A percentile compares a stretch with the other conserved stretches of the same genome.
These are phyloP conservation scores for Drosophila tripunctata DNA, from an alignment of 2,888 invertebrate genomes.

Conservation along the genomic window DNA sequence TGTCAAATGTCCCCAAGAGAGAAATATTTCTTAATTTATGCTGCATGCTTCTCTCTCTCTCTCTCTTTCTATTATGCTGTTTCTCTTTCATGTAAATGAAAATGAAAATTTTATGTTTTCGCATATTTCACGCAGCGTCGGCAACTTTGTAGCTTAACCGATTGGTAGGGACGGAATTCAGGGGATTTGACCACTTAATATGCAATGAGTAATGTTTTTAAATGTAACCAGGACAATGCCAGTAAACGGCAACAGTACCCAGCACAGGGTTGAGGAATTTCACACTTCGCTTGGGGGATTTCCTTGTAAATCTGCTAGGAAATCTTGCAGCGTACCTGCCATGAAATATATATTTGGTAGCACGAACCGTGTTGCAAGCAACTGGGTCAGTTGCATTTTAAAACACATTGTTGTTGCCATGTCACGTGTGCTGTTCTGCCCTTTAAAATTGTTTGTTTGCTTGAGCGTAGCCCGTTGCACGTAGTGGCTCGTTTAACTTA, in stretches of 20 bases:
- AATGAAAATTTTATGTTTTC: slow-evolving; percentile 62
- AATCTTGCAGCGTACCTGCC: slow-evolving; percentile 43
- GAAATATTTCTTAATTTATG: slow-evolving; percentile 74
- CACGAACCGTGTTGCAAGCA: slow-evolving; percentile 39
- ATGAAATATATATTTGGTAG: slow-evolving; percentile 75
- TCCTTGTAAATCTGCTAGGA: slow-evolving; percentile 46
- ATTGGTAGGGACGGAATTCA: not conserved
- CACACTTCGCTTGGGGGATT: slow-evolving; percentile 15
- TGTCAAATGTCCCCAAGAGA: slow-evolving; percentile 66
- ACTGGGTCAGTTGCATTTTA: slow-evolving; percentile 19
- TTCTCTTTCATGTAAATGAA: slow-evolving; percentile 1
- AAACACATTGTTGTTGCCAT: slow-evolving; percentile 14
- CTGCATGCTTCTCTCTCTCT: slow-evolving; percentile 16
- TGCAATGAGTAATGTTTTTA: slow-evolving; percentile 78
- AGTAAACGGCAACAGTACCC: slow-evolving; percentile 1
- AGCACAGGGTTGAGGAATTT: not conserved
- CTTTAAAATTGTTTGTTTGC: slow-evolving; percentile 36
- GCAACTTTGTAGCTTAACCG: slow-evolving; percentile 52
- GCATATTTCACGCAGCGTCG: slow-evolving; percentile 53
- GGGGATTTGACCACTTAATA: slow-evolving; percentile 73
- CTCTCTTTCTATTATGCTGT: not conserved
- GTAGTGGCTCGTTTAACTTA: too few species aligned
- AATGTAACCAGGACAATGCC: slow-evolving; percentile 77
- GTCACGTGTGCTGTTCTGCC: slow-evolving; percentile 21
- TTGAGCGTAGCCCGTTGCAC: not conserved